Evolutionary conservation across 1,140 invertebrate species (phyloP).

Genomic region (Epicauta chinensis): DNA sequence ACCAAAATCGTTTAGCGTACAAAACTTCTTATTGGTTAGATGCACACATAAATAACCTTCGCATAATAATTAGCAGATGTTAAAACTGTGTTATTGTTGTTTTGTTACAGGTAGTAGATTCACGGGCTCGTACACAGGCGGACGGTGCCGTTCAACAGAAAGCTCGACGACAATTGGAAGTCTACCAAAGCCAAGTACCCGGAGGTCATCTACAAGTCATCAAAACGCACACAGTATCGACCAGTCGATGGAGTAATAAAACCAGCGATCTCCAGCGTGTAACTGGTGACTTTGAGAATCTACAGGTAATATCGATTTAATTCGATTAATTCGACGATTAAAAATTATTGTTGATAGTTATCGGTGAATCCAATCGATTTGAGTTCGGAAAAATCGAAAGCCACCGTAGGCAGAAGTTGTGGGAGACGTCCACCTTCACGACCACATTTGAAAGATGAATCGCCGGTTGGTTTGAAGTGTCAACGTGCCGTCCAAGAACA

Average conservation of each 20-base stretch:
- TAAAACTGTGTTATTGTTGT: conserved; percentile 7
- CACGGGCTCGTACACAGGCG: conserved; percentile 41
- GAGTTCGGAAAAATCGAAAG: conserved; percentile 46
- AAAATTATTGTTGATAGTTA: conserved; percentile 41
- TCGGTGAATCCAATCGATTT: conserved; percentile 47
- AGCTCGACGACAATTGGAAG: conserved; percentile 49
- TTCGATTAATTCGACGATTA: conserved; percentile 10
- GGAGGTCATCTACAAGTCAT: conserved; percentile 48
- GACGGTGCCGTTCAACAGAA: conserved; percentile 43
- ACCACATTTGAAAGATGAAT: conserved; percentile 30
- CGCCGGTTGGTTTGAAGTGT: conserved; percentile 4
- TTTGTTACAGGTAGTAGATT: conserved; percentile 47
- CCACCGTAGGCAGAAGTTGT: conserved; percentile 45
- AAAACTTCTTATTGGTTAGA: too few relatives aligned
- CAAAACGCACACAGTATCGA: conserved; percentile 47
- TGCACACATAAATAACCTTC: conserved; percentile 22
- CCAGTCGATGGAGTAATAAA: conserved; percentile 45
- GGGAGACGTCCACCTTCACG: conserved; percentile 45
- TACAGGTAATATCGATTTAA: conserved; percentile 28
- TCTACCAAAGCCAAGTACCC: conserved; percentile 45
- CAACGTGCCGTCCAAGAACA: conserved; percentile 25
- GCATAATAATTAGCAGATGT: conserved; percentile 18
- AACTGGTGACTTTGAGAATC: conserved; percentile 31
- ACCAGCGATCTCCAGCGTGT: not conserved
- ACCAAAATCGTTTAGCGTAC: too few relatives aligned